A percentile compares a stretch with the other conserved stretches of the same genome.
Evolutionary conservation across 2,113 vertebrate genomes (phyloP).

Genomic region (Hassar affinis): DNA sequence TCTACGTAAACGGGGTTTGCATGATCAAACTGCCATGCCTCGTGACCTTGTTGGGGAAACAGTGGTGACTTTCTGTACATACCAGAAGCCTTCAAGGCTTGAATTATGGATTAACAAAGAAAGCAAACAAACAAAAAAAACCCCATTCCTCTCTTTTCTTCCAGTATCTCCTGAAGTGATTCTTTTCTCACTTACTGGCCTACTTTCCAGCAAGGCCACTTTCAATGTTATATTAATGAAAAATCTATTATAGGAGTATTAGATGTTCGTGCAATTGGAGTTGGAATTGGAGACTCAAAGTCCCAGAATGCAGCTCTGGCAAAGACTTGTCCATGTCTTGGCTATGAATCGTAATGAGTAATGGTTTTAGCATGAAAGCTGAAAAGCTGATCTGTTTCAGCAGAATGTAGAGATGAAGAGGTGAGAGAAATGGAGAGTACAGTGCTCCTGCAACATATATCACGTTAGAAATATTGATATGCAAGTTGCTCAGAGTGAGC

Average conservation of each 20-base stretch:
- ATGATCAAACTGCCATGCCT: constrained; percentile 44
- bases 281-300: neutral
- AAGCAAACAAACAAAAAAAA: neutral
- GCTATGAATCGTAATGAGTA: too few species aligned
- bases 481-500: neutral
- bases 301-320: neutral
- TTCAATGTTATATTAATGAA: neutral
- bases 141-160: neutral
- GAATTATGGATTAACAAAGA: neutral
- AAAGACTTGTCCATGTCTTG: neutral
- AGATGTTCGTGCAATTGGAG: neutral
- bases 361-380: neutral
- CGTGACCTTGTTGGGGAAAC: constrained; percentile 43
- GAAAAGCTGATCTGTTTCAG: neutral
- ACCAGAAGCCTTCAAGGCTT: neutral
- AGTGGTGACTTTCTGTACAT: constrained; percentile 28
- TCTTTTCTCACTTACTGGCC: neutral
- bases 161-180: neutral
- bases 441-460: neutral
- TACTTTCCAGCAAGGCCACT: neutral
- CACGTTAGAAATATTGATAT: neutral
- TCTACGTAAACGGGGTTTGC: neutral
- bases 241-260: too few species aligned
- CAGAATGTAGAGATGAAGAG: too few species aligned
- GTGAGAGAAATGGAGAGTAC: neutral